These are phyloP conservation scores for Limanda limanda DNA, from an alignment of 2,113 vertebrate species.

Conservation along the genomic window DNA sequence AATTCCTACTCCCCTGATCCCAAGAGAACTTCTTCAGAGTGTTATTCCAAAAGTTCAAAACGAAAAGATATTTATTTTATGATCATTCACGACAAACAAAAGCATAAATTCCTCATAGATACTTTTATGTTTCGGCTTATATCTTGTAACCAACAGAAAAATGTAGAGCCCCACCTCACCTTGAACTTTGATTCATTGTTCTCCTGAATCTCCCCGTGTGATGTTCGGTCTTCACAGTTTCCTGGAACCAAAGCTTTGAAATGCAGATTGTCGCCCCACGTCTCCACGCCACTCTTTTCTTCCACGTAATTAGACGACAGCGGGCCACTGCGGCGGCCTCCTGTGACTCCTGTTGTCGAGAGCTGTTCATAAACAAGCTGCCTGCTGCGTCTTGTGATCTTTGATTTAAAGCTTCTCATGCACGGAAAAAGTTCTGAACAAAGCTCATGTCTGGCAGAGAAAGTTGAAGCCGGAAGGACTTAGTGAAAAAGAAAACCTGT, in stretches of 20 bases:
- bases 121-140: not conserved
- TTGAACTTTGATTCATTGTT: constrained; percentile 4
- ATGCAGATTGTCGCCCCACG: constrained; percentile 44
- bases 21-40: too few species aligned
- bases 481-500: constrained; percentile 19
- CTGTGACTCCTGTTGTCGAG: not conserved
- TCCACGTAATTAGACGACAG: constrained; percentile 55
- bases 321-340: not conserved
- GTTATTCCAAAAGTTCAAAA: too few species aligned
- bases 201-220: constrained; percentile 32
- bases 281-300: constrained; percentile 17
- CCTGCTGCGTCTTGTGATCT: not conserved
- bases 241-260: constrained; percentile 54
- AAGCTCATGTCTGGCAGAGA: not conserved
- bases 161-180: too few species aligned
- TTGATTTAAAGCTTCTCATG: not conserved
- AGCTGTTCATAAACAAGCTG: not conserved
- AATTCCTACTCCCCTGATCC: too few species aligned
- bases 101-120: too few species aligned
- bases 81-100: too few species aligned
- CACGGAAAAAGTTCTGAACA: not conserved
- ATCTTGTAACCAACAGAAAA: constrained; percentile 3
- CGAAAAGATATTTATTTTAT: too few species aligned
- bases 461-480: constrained; percentile 9
- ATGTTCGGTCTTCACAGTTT: constrained; percentile 53